Base-by-base conservation (phyloP, 2,797 vertebrate species). In the Melanotaenia boesemani region DNA sequence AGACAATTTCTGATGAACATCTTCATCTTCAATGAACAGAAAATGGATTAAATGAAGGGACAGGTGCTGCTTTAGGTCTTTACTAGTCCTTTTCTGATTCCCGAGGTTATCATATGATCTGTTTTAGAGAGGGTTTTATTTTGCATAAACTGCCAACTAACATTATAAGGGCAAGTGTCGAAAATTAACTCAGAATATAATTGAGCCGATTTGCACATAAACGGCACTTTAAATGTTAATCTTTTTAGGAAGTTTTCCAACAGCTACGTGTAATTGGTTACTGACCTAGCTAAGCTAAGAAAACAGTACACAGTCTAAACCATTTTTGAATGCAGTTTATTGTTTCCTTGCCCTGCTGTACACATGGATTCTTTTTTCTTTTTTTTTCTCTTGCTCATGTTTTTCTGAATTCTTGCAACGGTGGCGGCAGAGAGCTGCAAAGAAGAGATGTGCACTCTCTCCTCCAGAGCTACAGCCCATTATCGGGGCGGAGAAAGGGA, bases 361-460 rank as follows among this genome's bases (percentile, higher is more conserved):
- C 6, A 16, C 28, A 20, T 13, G 11, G 20, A 22, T 30, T 46
- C 30, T 37, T 20, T 50, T 22, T 64, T 57, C n/a, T 34, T 50
- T 22, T 64, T 57, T n/a, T 34, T 26, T 56, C 11, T 26, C 20
- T 9, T 20, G 2, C 22, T 22, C 26, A 15, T 65, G 36, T 52
- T 30, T 10, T 60, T 77, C 56, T 59, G 0, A 12, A 44, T 28
- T 61, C n/a, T 41, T 63, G 20, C 56, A 56, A 18, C 48, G 93
- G 89, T 57, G 93, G 94, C 93, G 90, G 74, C 80, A 92, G 86
- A 89, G 92, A 90, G 87, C 92, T 81, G 63, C 78, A 85, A 68
- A 82, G 72, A 65, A 10, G 6, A 67, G 50, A 24, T 2, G 4
- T 3, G 28, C 55, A 24, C 70, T 32, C 70, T 32, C 55, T 80